Conservation (phyloP, 2,888 invertebrate genomes). For the Galerucella nymphaeae region DNA sequence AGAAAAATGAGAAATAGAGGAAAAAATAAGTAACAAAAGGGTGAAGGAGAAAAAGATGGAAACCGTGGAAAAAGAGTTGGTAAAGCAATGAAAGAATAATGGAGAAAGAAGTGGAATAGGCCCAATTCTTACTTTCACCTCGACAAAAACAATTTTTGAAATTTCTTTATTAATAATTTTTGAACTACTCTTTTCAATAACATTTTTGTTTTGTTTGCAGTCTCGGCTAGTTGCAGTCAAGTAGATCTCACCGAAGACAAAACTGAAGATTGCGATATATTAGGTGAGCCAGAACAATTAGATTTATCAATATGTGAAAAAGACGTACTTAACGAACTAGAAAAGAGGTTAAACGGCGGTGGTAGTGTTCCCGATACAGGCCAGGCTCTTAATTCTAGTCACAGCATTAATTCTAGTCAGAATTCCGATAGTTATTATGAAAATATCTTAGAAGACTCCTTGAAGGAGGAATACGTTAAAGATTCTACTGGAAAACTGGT, state of each 20-base stretch:
- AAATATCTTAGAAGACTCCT: constrained; percentile 59
- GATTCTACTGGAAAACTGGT: constrained; percentile 56
- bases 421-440: constrained; percentile 62
- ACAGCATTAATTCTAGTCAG: constrained; percentile 57
- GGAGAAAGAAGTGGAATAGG: no score
- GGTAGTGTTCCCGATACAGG: constrained; percentile 39
- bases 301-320: constrained; percentile 61
- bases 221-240: constrained; percentile 52
- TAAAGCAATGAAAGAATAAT: no score
- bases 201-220: constrained; percentile 27
- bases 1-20: no score
- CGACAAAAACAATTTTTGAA: no score
- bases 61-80: no score
- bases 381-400: constrained; percentile 44
- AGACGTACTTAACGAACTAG: constrained; percentile 62
- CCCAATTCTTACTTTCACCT: no score
- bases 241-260: constrained; percentile 45
- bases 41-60: no score
- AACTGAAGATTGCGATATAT: constrained; percentile 45
- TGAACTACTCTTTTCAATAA: not conserved
- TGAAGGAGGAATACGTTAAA: constrained; percentile 58
- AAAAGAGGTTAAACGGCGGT: constrained; percentile 54
- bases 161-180: no score
- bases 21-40: no score
- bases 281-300: constrained; percentile 53